These are phyloP conservation scores for Fratercula arctica DNA, from an alignment of 2,797 vertebrate species.

Conservation along the genomic window DNA sequence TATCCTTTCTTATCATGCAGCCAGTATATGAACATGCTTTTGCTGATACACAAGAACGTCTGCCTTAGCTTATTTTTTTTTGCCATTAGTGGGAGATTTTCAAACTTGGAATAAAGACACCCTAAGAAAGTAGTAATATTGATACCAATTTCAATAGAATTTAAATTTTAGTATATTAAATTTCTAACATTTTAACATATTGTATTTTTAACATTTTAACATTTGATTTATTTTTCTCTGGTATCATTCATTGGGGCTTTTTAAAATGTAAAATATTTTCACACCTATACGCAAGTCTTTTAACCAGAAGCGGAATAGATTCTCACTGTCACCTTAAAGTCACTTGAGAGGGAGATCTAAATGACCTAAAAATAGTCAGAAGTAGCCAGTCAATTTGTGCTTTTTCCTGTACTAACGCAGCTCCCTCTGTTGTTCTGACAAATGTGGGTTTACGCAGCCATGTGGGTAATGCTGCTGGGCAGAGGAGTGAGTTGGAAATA, in stretches of 20 bases:
- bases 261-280: neutral
- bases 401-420: fast-evolving
- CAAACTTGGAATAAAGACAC: neutral
- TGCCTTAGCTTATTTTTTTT: neutral
- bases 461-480: neutral
- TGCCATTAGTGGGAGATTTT: neutral
- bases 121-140: neutral
- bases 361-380: neutral
- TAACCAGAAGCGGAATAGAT: neutral
- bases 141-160: neutral
- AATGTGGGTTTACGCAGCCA: fast-evolving
- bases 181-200: neutral
- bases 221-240: neutral
- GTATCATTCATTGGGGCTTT: neutral
- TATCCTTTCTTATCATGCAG: neutral
- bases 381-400: neutral
- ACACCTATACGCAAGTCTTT: neutral
- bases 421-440: neutral
- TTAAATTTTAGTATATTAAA: neutral
- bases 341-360: neutral
- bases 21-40: neutral
- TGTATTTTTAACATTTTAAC: neutral
- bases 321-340: neutral
- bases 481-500: neutral
- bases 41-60: neutral